Base-by-base conservation (phyloP, 1,140 invertebrate species). In the Drosophila ambigua region DNA sequence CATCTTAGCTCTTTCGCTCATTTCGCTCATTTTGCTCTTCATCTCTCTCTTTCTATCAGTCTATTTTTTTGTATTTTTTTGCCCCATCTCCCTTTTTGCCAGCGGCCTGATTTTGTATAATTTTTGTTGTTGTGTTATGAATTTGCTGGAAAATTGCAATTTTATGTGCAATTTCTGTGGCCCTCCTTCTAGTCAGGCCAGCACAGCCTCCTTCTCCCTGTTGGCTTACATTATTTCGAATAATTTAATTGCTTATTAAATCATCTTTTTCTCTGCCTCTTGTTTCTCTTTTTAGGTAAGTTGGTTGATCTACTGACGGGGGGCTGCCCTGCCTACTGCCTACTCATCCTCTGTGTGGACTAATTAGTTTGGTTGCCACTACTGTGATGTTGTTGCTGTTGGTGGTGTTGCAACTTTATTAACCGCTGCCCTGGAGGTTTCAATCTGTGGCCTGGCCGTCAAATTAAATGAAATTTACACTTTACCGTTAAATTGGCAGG, bases 221-320 rank as follows among this genome's bases (percentile, higher is more conserved):
- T 43, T 31, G 58, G 77, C 65, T 71, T 71, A 69, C 67, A 71
- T 69, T 73, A 88, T 82, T 85, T 85, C 87, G 80, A 82, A 85
- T 88, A 85, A 88, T 85, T 87, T 88, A 85, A 85, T 85, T 85
- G 83, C 82, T 85, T 85, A 85, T 85, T 85, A 85, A 85, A 85
- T 85, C 83, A 82, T 79, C 48, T 77, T 77, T 77, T 61, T 71
- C 77, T 74, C 55, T 58, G 51, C 45, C 41, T 45, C 55, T 15
- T 46, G 66, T 46, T 59, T 77, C 41, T 77, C 54, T 55, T 87
- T 87, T 64, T 72, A 85, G 82, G 82, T 88, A 71, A 87, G 82
- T 87, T 75, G 64, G 60, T 59, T 44, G 69, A 50, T 61, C 72
- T 75, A 69, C 67, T 69, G 52, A 50, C 20, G 20, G 20, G 63